These are phyloP conservation scores for Brachyhypopomus gauderio DNA, from an alignment of 2,113 vertebrate species.

Conservation along the genomic window DNA sequence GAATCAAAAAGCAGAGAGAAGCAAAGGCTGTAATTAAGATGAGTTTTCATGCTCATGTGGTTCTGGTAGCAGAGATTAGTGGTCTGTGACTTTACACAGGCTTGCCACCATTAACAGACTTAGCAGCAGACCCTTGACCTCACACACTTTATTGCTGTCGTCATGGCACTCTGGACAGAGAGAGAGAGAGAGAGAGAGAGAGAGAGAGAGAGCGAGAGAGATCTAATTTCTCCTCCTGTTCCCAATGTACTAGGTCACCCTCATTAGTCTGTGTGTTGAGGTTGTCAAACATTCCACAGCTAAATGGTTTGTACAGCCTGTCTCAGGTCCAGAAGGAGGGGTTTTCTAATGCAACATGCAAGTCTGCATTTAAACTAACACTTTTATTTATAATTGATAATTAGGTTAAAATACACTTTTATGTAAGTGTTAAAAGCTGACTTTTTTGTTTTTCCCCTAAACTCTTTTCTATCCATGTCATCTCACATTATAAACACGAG, in stretches of 20 bases:
- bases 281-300: slow-evolving; percentile 45
- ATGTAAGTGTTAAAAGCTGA: too few relatives aligned
- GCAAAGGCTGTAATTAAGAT: background rate
- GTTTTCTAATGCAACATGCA: background rate
- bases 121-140: slow-evolving; percentile 15
- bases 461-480: too few relatives aligned
- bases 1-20: background rate
- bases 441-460: too few relatives aligned
- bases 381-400: too few relatives aligned
- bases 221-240: background rate
- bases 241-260: slow-evolving; percentile 5
- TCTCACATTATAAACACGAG: too few relatives aligned
- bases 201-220: background rate
- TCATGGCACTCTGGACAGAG: background rate
- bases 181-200: background rate
- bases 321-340: background rate
- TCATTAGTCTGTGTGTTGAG: slow-evolving; percentile 31
- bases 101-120: slow-evolving; percentile 24
- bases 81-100: slow-evolving; percentile 2
- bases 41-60: background rate
- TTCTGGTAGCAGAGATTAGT: background rate
- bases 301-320: slow-evolving; percentile 44
- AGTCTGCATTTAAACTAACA: background rate
- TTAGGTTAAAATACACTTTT: too few relatives aligned
- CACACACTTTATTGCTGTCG: slow-evolving; percentile 42